Evolutionary conservation across 2,113 vertebrate species (phyloP).

Genomic region (Dipodomys ordii): DNA sequence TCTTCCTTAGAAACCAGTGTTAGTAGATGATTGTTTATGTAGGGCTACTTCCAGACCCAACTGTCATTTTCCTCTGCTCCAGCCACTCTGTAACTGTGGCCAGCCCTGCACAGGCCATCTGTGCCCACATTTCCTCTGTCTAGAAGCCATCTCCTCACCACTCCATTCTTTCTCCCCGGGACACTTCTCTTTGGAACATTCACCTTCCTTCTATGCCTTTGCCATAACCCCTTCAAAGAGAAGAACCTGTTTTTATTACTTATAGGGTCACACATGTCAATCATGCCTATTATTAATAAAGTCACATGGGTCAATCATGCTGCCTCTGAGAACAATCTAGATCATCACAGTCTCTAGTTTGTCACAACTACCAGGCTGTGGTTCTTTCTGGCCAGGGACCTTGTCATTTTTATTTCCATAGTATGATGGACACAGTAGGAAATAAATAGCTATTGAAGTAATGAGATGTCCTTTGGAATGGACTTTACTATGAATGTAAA

Average conservation of each 20-base stretch:
- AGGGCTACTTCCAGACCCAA: neutral
- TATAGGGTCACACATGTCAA: no score
- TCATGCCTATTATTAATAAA: neutral
- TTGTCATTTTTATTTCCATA: conserved; percentile 39
- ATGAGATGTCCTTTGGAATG: conserved; percentile 52
- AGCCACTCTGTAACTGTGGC: neutral
- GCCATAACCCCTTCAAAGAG: neutral
- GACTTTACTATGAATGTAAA: conserved; percentile 56
- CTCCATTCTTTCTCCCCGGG: neutral
- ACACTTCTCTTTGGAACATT: neutral
- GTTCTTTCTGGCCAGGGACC: neutral
- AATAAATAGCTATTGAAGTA: neutral
- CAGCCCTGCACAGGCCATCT: neutral
- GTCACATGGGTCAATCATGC: neutral
- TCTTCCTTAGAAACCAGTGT: neutral
- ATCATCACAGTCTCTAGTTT: neutral
- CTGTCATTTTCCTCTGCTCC: neutral
- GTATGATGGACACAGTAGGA: neutral
- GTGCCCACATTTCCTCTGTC: neutral
- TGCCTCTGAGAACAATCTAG: neutral
- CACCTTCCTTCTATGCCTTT: neutral
- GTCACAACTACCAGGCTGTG: neutral
- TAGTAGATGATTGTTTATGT: neutral
- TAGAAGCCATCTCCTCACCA: neutral
- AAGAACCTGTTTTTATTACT: neutral